Evolutionary conservation across 2,888 invertebrate species (phyloP), one percentile per base, ranked within the genome.

Genomic region (Mimachlamys varia): DNA sequence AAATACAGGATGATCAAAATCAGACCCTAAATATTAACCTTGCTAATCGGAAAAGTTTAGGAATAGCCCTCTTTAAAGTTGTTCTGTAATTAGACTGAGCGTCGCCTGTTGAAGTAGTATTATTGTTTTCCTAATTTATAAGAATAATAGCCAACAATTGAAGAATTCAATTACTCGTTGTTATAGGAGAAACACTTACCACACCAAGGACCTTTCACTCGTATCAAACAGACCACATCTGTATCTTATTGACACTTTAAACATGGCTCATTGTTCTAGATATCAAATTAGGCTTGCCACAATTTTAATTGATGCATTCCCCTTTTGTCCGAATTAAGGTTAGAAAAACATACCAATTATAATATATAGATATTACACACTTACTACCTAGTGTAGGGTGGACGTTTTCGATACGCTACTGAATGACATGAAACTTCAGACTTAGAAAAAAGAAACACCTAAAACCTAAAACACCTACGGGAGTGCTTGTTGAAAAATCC

Each of bases 21-120:
- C 88, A 89, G 58, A 53, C 89, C 49, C 49, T 58, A 88, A 62
- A 88, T 89, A 88, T 62, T 89, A 50, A 90, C 91, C 90, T 90
- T 91, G 90, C 92, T 90, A 92, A 92, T 92, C 92, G 92, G 92
- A 90, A 91, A 91, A 87, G 89, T 53, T 87, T 62, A 44, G 37
- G 89, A 62, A 88, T 90, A 90, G 88, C 88, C 89, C 89, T 89
- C 92, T 91, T 92, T 87, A 76, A 90, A 76, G 55, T 87, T 90
- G 89, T 62, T 90, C 89, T 87, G 89, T 90, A 90, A 91, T 92
- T 92, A 92, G 91, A 87, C 89, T 55, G 89, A 89, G 89, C 90
- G 92, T 90, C 92, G 92, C 92, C 92, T 92, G 88, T 88, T 88
- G 27, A 88, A 90, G 90, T 89, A 87, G 87, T 44, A 37, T 88